These are phyloP conservation scores for Menidia beryllina DNA, from an alignment of 2,113 vertebrate genomes.

Conservation along the genomic window DNA sequence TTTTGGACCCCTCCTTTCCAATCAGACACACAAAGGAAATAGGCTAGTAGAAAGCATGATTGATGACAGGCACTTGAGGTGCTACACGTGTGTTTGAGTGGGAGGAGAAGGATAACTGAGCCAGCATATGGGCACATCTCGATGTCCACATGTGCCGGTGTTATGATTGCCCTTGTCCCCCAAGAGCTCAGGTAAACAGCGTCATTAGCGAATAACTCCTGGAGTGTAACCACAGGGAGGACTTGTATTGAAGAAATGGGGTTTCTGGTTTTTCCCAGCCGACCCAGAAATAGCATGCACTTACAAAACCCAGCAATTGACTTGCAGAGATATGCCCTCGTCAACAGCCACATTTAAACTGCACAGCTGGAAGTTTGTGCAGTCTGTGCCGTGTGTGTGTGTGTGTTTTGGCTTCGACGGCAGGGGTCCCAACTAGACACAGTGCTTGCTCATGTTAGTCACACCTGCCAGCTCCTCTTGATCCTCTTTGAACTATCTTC, in stretches of 20 bases:
- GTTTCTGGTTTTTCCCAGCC: conserved; percentile 41
- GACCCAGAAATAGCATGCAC: conserved; percentile 51
- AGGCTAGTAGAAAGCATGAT: conserved; percentile 30
- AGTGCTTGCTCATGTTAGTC: conserved; percentile 31
- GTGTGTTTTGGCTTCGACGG: conserved; percentile 37
- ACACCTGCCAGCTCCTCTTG: conserved; percentile 67
- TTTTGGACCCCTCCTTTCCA: conserved; percentile 51
- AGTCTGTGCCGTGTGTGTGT: conserved; percentile 2
- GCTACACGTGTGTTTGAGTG: conserved; percentile 26
- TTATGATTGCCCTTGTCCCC: conserved; percentile 29
- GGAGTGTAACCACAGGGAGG: conserved; percentile 53
- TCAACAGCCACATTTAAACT: conserved; percentile 49
- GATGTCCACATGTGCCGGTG: neutral
- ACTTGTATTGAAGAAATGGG: conserved; percentile 36
- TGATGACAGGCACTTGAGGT: conserved; percentile 36
- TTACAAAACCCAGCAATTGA: conserved; percentile 43
- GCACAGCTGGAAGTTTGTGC: conserved; percentile 44
- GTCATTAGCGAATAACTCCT: conserved; percentile 51
- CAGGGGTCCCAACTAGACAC: conserved; percentile 37
- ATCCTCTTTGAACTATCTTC: conserved; percentile 56
- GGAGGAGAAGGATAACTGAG: conserved; percentile 9
- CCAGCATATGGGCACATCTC: neutral
- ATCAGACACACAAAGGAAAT: conserved; percentile 28
- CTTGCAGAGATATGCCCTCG: conserved; percentile 25
- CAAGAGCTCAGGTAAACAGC: conserved; percentile 43